phyloP scores from a whole-genome alignment of 2,113 vertebrate genomes.

The Psilopogon haemacephalus region DNA sequence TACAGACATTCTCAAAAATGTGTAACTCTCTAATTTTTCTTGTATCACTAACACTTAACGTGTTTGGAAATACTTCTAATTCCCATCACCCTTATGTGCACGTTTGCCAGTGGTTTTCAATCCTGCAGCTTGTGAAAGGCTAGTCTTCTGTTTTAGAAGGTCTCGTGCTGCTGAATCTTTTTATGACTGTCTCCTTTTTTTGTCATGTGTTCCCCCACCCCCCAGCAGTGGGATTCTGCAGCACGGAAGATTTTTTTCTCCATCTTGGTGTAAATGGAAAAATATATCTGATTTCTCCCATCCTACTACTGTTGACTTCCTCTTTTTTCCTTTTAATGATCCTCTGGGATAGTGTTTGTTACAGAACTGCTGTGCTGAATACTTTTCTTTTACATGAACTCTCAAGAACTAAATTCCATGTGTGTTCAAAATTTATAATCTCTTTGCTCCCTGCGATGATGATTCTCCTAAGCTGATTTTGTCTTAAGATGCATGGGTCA shows the following conservation, averaged over 20 bases:
- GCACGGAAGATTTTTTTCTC: background rate
- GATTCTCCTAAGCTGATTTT: background rate
- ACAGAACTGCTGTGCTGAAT: background rate
- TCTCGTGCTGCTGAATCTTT: background rate
- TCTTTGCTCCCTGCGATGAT: background rate
- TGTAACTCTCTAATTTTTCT: too few species aligned
- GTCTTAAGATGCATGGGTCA: background rate
- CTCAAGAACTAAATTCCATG: background rate
- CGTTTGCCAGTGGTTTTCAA: background rate
- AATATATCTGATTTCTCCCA: background rate
- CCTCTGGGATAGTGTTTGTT: background rate
- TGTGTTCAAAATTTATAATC: background rate
- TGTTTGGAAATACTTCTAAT: constrained; percentile 21
- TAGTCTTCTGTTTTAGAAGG: background rate
- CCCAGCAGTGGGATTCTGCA: background rate
- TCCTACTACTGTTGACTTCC: background rate
- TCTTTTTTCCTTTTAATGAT: background rate
- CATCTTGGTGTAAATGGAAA: background rate
- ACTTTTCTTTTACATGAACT: background rate
- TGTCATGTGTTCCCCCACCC: too few species aligned
- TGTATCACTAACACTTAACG: too few species aligned
- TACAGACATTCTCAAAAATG: too few species aligned
- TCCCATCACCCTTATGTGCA: background rate
- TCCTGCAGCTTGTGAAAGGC: background rate
- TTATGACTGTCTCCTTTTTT: background rate